A percentile compares a stretch with the other conserved stretches of the same genome.
Evolutionary conservation across 2,113 vertebrate species (phyloP).

Genomic region (Dicaeum eximium): DNA sequence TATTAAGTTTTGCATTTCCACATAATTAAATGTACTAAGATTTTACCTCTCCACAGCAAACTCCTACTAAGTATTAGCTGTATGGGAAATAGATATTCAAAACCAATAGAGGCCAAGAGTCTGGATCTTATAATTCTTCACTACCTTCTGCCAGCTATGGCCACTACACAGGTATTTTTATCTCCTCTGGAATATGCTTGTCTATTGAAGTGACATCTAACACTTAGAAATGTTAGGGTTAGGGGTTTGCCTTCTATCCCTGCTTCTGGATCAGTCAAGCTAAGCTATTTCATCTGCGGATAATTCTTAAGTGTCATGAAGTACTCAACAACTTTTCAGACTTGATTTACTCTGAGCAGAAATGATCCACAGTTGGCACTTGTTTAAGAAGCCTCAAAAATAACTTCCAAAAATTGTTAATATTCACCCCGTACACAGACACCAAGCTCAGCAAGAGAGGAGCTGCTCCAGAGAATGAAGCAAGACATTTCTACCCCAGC

Average conservation of each 20-base stretch:
- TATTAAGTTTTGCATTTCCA: background rate
- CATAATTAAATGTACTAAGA: background rate
- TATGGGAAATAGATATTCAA: background rate
- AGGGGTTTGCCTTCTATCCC: background rate
- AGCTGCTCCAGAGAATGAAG: background rate
- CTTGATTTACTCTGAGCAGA: background rate
- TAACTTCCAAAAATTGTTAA: background rate
- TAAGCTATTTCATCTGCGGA: background rate
- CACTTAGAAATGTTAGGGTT: background rate
- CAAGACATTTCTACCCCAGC: background rate
- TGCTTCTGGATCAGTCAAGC: background rate
- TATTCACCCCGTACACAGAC: background rate
- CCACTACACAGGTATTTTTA: background rate
- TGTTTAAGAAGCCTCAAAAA: background rate
- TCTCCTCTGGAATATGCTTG: background rate
- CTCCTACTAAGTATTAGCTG: background rate
- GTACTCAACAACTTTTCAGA: too few species aligned
- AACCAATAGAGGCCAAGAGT: background rate
- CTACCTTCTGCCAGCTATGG: background rate
- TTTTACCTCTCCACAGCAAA: background rate
- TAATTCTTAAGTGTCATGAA: background rate
- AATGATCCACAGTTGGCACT: background rate
- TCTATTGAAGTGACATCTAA: background rate
- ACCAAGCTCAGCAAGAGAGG: background rate
- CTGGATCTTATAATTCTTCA: background rate